Base-by-base conservation (phyloP, 1,140 invertebrate species). In the Dolichoris vasculosae region DNA sequence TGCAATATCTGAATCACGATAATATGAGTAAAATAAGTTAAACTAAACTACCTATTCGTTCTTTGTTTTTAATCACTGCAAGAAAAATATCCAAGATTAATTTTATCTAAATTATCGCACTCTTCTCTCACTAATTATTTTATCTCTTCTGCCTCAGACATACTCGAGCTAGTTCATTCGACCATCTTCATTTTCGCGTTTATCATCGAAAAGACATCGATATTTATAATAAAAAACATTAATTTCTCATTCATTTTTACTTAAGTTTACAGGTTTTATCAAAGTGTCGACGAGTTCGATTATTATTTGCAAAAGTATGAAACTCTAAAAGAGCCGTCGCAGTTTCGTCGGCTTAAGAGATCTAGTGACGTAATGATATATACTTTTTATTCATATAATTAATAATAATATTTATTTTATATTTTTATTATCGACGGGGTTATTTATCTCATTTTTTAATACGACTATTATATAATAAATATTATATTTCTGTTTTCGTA, bases 231-330 rank as follows among this genome's bases (percentile, higher is more conserved):
- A 85, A 80, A 85, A 85, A 85, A 85, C 64, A 73, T 85, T 85
- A 80, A 81, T 64, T 82, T 77, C 30, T 77, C 59, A 76, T 85
- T 85, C 32, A 32, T 67, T 82, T 76, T 77, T 82, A 84, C 32
- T 69, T 84, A 79, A 79, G 83, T 75, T 85, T 75, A 85, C 51
- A 81, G 84, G 35, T 85, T 85, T 82, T 86, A 91, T 92, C 89
- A 86, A 90, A 88, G 88, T 90, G 87, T 89, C 88, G 86, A 89
- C 87, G 89, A 90, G 85, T 88, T 91, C 91, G 90, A 90, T 92
- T 92, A 90, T 92, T 92, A 91, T 91, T 93, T 93, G 92, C 90
- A 93, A 93, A 93, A 93, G 92, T 93, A 93, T 92, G 92, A 93
- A 93, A 93, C 90, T 91, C 91, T 93, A 93, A n/a, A 59, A 59